Evolutionary conservation across 2,888 invertebrate genomes (phyloP), one percentile per base, ranked within the genome.

Genomic region (Caenorhabditis wallacei): DNA sequence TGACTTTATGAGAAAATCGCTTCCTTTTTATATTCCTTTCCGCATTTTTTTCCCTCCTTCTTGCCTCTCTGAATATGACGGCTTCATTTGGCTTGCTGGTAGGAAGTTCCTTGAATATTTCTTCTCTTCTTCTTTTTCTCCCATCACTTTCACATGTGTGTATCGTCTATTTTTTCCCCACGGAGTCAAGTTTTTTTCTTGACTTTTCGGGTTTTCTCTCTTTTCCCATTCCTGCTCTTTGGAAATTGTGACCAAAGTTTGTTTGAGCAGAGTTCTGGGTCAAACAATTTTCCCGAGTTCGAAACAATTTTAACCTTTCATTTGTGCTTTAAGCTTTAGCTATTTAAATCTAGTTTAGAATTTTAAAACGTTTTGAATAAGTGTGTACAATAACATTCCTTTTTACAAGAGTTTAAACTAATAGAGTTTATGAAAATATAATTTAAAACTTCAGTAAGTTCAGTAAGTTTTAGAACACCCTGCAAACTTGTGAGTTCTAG

Each of bases 171-270:
- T 78, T 76, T 43, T 54, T 76, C 76, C 76, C 76, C 76, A 76
- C 76, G 76, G 76, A 76, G 59, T 76, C 76, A 68, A 76, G 68
- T 76, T 76, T 76, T n/a, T 68, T 74, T 63, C 46, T 40, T 40
- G 51, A 37, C 46, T 59, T 53, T 68, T 46, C 30, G 18, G 18
- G 57, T 68, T 43, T 57, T 57, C 20, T 61, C 63, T 66, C 48
- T 56, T 48, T 8, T 30, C 30, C n/a, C n/a, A n/a, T 30, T 51
- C n/a, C 46, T 57, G 57, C 46, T 75, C 63, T 48, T 64, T 30
- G 35, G n/a, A 56, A 24, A 18, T 48, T 66, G 24, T 20, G 75
- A 57, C 66, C 75, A 46, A 66, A 75, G 48, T 48, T 63, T 59
- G 8, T 57, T 46, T 30, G 54, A 43, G 66, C 75, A 51, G 20